Base-by-base conservation (phyloP, 2,888 invertebrate species). In the Ectemnius cavifrons region DNA sequence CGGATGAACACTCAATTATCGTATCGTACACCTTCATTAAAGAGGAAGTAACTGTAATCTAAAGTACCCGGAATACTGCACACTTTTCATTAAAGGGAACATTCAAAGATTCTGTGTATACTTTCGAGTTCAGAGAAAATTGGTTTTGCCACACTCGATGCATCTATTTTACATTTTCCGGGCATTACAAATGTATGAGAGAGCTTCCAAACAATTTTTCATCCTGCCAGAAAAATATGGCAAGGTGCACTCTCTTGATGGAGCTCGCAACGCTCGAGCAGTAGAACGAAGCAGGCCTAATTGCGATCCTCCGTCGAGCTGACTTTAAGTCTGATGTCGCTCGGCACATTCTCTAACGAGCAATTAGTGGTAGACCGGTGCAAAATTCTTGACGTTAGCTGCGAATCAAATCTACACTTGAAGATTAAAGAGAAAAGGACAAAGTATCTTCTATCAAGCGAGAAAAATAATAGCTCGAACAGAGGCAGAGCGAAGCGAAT, bases 241-340 rank as follows among this genome's bases (percentile, higher is more conserved):
- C n/a, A n/a, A 37, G 37, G 11, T 4, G 2, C 8, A 6, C 37
- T 37, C 1, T 1, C 37, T 23, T 23, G 23, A 77, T 80, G 67
- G 76, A 28, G 78, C 76, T 63, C 63, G 60, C 59, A 61, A 70
- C 66, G 75, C 61, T 68, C 72, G 77, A 20, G 56, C 56, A 70
- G 74, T 80, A 77, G 80, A 79, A 79, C 80, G 79, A 68, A 52
- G 71, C 75, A 74, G 66, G 56, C 45, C 68, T 78, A 80, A 81
- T 75, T 73, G 60, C 73, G 16, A 45, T 49, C 23, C 47, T 23
- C 59, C 46, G 62, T 20, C 23, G 64, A 56, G 62, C 46, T 28
- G 67, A 59, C 57, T 71, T 68, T 60, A 71, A 71, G 69, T 75
- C 74, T 71, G 72, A 63, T 69, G 71, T 74, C 79, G 71, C 69